Conservation (phyloP, 2,888 invertebrate species). For the Ernsta delagoae region DNA sequence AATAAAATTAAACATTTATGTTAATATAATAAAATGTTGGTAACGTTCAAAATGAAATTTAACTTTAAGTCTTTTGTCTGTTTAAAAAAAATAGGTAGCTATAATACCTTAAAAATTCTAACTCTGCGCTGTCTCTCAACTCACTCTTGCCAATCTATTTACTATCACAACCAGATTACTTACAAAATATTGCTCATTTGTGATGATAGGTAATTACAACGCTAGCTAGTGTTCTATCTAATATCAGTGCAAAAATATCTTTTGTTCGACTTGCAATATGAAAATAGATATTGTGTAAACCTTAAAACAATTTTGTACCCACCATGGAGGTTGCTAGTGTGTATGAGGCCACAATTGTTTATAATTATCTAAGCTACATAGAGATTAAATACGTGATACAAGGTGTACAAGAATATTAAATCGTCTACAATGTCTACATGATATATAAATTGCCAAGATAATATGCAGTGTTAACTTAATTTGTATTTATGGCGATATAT, state of each 20-base stretch:
- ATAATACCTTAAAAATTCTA: no score
- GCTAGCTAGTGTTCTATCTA: conserved; percentile 66
- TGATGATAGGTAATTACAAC: conserved; percentile 26
- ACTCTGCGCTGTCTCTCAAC: not conserved
- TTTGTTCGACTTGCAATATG: conserved; percentile 63
- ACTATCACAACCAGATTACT: conserved; percentile 34
- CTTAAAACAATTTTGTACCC: conserved; percentile 72
- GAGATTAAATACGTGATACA: conserved; percentile 24
- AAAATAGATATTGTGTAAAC: conserved; percentile 72
- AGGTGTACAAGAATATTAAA: conserved; percentile 27
- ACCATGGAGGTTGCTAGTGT: conserved; percentile 56
- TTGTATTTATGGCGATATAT: conserved; percentile 32
- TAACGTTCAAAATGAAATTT: no score
- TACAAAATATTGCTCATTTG: conserved; percentile 32
- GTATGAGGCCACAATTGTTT: conserved; percentile 57
- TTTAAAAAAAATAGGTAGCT: no score
- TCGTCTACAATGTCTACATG: conserved; percentile 29
- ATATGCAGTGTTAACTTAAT: conserved; percentile 20
- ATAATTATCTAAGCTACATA: conserved; percentile 28
- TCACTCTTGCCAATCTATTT: conserved; percentile 25
- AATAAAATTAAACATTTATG: no score
- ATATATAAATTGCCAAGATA: conserved; percentile 13
- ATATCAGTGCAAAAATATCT: conserved; percentile 77
- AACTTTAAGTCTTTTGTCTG: no score
- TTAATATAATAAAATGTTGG: no score